A percentile compares a stretch with the other conserved stretches of the same genome.
phyloP scores from a whole-genome alignment of 37 sponge, comb jelly and placozoan genomes.

The Chondrilla cf. caribensis region DNA sequence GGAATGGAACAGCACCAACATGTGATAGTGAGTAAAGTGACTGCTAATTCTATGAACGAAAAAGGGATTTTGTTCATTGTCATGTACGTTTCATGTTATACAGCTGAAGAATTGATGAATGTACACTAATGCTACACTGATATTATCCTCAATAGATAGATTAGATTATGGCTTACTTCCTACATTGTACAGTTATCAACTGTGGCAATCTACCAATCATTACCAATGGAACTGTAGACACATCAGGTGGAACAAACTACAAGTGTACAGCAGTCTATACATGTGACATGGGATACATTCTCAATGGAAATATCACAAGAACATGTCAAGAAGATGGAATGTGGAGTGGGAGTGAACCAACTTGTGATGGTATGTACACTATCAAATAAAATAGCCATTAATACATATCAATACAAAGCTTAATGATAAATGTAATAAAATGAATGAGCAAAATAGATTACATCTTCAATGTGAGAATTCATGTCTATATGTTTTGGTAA shows the following conservation, averaged over 20 bases:
- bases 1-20: not conserved
- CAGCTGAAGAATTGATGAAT: too few species aligned
- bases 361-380: not conserved
- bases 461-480: too few species aligned
- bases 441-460: too few species aligned
- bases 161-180: too few species aligned
- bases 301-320: not conserved
- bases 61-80: not conserved
- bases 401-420: not conserved
- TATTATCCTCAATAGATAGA: too few species aligned
- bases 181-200: not conserved
- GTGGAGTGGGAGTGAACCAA: conserved; percentile 2
- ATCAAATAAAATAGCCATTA: too few species aligned
- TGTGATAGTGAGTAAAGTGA: not conserved
- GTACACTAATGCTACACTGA: too few species aligned
- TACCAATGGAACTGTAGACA: not conserved
- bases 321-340: not conserved
- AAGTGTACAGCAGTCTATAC: conserved; percentile 1
- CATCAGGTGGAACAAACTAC: conserved; percentile 1
- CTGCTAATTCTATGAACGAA: not conserved
- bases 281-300: not conserved
- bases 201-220: not conserved
- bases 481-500: too few species aligned
- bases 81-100: too few species aligned
- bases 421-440: too few species aligned